phyloP scores from a whole-genome alignment of 2,797 vertebrate genomes.

The Diglossa cyanea region DNA sequence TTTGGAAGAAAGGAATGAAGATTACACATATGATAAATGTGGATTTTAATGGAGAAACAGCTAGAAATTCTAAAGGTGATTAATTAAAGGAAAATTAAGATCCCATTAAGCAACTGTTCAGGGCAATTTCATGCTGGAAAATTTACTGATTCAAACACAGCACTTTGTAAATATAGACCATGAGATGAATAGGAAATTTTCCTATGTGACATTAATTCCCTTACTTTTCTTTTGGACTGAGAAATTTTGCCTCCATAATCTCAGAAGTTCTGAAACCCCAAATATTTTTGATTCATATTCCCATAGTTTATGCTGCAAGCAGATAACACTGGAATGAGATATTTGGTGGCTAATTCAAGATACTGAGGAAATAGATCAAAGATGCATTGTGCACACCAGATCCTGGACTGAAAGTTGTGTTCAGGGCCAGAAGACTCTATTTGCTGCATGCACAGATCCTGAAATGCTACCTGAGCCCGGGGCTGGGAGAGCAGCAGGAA shows the following conservation, averaged over 20 bases:
- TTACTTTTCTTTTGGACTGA: constrained; percentile 18
- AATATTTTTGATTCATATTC: constrained; percentile 18
- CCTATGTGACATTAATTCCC: constrained; percentile 48
- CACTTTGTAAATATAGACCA: constrained; percentile 65
- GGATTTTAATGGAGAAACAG: constrained; percentile 61
- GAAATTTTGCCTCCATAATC: constrained; percentile 20
- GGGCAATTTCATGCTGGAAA: constrained; percentile 70
- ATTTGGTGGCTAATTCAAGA: neutral
- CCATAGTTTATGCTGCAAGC: neutral
- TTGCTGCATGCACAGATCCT: neutral
- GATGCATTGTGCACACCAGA: neutral
- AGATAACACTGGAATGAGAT: neutral
- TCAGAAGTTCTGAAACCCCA: constrained; percentile 7
- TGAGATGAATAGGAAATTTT: constrained; percentile 46
- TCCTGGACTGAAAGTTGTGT: neutral
- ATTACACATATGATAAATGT: constrained; percentile 59
- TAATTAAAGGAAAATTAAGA: constrained; percentile 74
- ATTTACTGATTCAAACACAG: constrained; percentile 55
- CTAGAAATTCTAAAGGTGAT: constrained; percentile 72
- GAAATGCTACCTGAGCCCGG: neutral
- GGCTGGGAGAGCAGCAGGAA: neutral
- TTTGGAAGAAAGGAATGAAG: constrained; percentile 45
- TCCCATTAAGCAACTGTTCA: constrained; percentile 75
- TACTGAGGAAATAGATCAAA: neutral
- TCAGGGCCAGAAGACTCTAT: neutral